Base-by-base conservation (phyloP, 2,888 invertebrate species). In the Diloba caeruleocephala region DNA sequence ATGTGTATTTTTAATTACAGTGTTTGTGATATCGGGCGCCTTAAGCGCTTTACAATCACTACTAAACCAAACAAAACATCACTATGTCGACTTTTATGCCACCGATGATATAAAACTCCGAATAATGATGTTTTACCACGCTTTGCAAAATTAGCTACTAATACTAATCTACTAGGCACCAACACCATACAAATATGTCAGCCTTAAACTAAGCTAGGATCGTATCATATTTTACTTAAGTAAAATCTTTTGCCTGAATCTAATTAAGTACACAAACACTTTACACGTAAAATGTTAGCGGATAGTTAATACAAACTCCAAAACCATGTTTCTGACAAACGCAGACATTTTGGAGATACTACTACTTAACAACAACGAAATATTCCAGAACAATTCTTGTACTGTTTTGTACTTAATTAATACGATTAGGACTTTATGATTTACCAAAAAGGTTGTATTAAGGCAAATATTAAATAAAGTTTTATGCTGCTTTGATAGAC, bases 391-490 rank as follows among this genome's bases (percentile, higher is more conserved):
- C 51, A 46, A 59, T 38, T 48, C 19, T 15, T 19, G 26, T 17
- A 32, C 21, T 34, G 60, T 44, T 42, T 45, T 21, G 32, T 42
- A 32, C 25, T 28, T 45, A 61, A 60, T 60, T 52, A 52, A 52
- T 39, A 43, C 23, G 45, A 61, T 66, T 52, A 28, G n/a, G 28
- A 9, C 10, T 46, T 36, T 54, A 26, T 31, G 31, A 36, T 31
- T 21, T 45, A 9, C 31, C 10, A 23, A 21, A 46, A 15, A 19
- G n/a, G 6, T 14, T 31, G 12, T 23, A 8, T 36, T 14, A 2
- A 19, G 7, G 19, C 31, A 9, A 14, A 15, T 4, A 31, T 15
- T 31, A 8, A 31, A 31, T 13, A 13, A 23, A 9, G 13, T 0
- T 21, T 36, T 31, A 21, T 12, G 10, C 13, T 4, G 8, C 34